Base-by-base conservation (phyloP, 2,797 vertebrate species). In the Cetoscarus ocellatus region DNA sequence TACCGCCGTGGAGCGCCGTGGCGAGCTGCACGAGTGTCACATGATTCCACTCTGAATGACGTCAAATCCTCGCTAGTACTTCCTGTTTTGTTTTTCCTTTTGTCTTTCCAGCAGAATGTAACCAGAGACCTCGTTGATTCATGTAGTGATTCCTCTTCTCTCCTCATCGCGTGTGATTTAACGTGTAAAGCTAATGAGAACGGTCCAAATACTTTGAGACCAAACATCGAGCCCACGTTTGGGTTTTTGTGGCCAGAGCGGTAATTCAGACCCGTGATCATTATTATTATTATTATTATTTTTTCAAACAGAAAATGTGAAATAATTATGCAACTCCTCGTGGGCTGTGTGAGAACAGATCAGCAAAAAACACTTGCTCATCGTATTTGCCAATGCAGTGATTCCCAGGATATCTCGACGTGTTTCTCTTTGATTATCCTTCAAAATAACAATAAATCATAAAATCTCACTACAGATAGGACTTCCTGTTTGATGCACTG, bases 91-190 rank as follows among this genome's bases (percentile, higher is more conserved):
- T 75, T 78, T 58, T 10, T 60, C 68, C 50, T 67, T 69, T 38
- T 35, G 55, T 80, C 59, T 76, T 77, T 83, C 67, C 67, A 57
- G 38, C 40, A 14, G 85, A 88, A 88, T 84, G 77, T 80, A 79
- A 82, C 65, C 68, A 10, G 54, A 75, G 73, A 82, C 61, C 56
- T 86, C n/a, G 49, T 70, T 78, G 61, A 84, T 82, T 56, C 44
- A 11, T 68, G 70, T 80, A 27, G 56, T 84, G 76, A 77, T 83
- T 85, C 54, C 48, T 75, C 18, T 64, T 67, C 69, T 82, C 49
- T 80, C 35, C 48, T 84, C 60, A 17, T 73, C 12, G 0, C 51
- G 66, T 78, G 68, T 83, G 73, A 75, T 77, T 84, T 76, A 57
- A n/a, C n/a, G n/a, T n/a, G n/a, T n/a, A n/a, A n/a, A 69, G 53